Evolutionary conservation across 1,140 invertebrate species (phyloP), one percentile per base, ranked within the genome.

Genomic region (Lepidurus couesii): DNA sequence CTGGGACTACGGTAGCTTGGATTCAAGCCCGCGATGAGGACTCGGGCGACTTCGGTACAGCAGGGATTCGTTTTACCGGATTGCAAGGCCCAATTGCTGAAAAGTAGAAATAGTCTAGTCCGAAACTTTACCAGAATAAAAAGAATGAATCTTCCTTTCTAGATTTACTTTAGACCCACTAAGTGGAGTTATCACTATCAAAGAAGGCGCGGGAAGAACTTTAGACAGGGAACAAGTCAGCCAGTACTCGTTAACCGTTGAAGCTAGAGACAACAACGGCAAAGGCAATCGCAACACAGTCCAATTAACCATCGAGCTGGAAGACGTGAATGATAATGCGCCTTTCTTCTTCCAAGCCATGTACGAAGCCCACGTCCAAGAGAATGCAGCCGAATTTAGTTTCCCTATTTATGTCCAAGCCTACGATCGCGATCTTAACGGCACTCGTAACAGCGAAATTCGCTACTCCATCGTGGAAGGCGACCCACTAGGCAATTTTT

Each of bases 151-250:
- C 87, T 8, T 83, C 7, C 9, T 65, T 65, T 13, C 6, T 21
- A 96, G 95, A 82, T 87, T 98, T 77, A 87, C 89, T 80, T 86
- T 98, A 42, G 91, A 98, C 84, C 89, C 92, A 53, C 86, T 91
- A 74, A 91, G 92, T 43, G 96, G 96, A 0, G 87, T 92, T 7
- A 92, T 98, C 78, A 92, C 91, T 1, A 92, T 97, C 1, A 92
- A 92, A 83, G 82, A 82, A 45, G 87, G 90, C 0, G 92, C 91
- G 0, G 89, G 88, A 11, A 85, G 90, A 3, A 90, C 88, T 78
- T 95, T 98, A 82, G 96, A 98, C 85, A 87, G 96, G 43, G 96
- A 98, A 85, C 88, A 93, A 42, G 89, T 94, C 10, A 90, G 92
- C 0, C 89, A 91, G 8, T 95, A 97, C 86, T 97, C 92, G 86